Base-by-base conservation (phyloP, 2,113 vertebrate species). In the Fregata magnificens region DNA sequence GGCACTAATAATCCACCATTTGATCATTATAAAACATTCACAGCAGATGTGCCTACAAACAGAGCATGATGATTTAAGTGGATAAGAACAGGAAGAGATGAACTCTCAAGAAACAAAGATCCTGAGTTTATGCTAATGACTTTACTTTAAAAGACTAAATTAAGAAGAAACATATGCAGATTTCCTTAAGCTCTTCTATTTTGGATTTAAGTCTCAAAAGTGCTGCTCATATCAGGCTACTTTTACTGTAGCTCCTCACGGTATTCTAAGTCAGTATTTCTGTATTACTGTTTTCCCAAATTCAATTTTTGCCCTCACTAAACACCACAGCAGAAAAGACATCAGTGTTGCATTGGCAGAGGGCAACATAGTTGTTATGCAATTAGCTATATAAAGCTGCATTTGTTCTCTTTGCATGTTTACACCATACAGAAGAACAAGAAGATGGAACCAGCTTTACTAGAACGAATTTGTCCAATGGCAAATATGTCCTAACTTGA, bases 81-180 rank as follows among this genome's bases (percentile, higher is more conserved):
- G 53, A 29, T 90, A 89, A 82, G 62, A 94, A 88, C 78, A 94
- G 85, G 85, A 97, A 96, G 81, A 94, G 26, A 85, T 31, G 69
- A 97, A 86, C 55, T 81, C 92, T 97, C 88, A 93, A 83, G 55
- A 90, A 96, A 93, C 22, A 94, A 83, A 92, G 76, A 83, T 86
- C 42, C 67, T 86, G 59, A 88, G 56, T 78, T 86, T 93, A 95
- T 88, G 76, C 62, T 86, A 95, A 83, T 93, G 78, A 66, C 38
- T 69, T 82, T 69, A 87, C 13, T 88, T 83, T 66, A 84, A 81
- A 95, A 83, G 24, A 81, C 16, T 45, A 85, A 88, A 94, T 90
- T 62, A 91, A 93, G 40, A 56, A 82, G 21, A 90, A 95, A 88
- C 1, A 4, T 31, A 82, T 61, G 69, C 62, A 88, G 55, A 86